These are phyloP conservation scores for Sphaerophoria rueppellii DNA, from an alignment of 2,888 invertebrate species.

Conservation along the genomic window DNA sequence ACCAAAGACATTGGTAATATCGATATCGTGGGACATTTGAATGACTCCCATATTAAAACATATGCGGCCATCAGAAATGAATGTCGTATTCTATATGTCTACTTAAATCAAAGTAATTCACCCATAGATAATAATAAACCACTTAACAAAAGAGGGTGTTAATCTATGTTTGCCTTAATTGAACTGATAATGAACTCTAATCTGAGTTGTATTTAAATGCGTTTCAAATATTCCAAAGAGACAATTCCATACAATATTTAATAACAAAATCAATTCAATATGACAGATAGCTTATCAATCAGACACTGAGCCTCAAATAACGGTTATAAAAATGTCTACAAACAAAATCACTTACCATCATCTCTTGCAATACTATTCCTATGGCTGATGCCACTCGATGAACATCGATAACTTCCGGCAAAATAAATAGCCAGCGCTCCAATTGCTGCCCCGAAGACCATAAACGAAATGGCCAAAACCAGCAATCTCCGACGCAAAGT, in stretches of 20 bases:
- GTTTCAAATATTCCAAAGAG: conserved; percentile 9
- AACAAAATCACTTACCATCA: conserved; percentile 12
- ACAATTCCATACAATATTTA: neutral
- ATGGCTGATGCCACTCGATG: conserved; percentile 49
- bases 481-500: conserved; percentile 85
- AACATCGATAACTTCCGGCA: conserved; percentile 78
- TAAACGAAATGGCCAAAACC: conserved; percentile 80
- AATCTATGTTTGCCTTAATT: conserved; percentile 8
- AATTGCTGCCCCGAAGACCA: conserved; percentile 81
- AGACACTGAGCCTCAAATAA: conserved; percentile 1
- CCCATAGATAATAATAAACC: neutral
- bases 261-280: conserved; percentile 20
- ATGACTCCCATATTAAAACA: too few relatives aligned
- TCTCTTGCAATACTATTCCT: conserved; percentile 71
- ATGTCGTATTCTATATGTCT: too few relatives aligned
- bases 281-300: neutral
- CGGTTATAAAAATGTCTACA: neutral
- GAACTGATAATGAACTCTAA: conserved; percentile 1
- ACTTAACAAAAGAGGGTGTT: neutral
- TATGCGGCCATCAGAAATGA: too few relatives aligned
- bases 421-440: conserved; percentile 81
- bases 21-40: too few relatives aligned
- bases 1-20: too few relatives aligned
- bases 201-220: conserved; percentile 13
- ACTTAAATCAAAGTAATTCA: neutral